A percentile compares a stretch with the other conserved stretches of the same genome.
Evolutionary conservation across 2,797 vertebrate species (phyloP).

Genomic region (Onychomys arenicola): DNA sequence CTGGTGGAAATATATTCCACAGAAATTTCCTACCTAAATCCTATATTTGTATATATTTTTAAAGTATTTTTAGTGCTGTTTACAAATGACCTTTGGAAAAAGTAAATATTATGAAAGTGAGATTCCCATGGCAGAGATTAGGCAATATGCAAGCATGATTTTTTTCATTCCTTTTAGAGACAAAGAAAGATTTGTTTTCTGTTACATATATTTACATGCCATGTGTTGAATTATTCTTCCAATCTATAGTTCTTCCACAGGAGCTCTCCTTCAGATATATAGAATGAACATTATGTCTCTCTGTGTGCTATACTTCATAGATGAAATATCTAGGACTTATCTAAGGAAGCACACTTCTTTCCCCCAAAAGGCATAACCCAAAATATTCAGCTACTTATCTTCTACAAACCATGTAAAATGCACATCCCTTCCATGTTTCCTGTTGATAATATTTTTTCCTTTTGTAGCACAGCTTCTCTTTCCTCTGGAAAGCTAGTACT

Average conservation of each 20-base stretch:
- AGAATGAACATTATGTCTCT: not conserved
- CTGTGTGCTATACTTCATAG: not conserved
- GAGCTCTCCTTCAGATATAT: not conserved
- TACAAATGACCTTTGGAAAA: constrained; percentile 71
- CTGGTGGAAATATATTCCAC: constrained; percentile 50
- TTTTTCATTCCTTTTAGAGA: not conserved
- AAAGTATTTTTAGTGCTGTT: constrained; percentile 56
- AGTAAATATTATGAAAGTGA: constrained; percentile 53
- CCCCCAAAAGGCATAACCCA: constrained; percentile 30
- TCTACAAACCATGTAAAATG: constrained; percentile 66
- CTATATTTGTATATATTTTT: constrained; percentile 12
- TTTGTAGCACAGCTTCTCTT: constrained; percentile 66
- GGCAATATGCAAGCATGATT: not conserved
- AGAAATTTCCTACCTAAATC: constrained; percentile 63
- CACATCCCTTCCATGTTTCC: constrained; percentile 71
- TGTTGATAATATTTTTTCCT: constrained; percentile 74
- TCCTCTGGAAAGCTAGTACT: constrained; percentile 68
- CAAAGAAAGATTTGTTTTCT: not conserved
- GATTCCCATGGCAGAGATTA: constrained; percentile 13
- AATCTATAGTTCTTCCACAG: not conserved
- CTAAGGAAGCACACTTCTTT: constrained; percentile 66
- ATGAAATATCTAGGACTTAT: constrained; percentile 63
- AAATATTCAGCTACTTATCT: constrained; percentile 74
- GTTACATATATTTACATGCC: not conserved
- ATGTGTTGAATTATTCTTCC: constrained; percentile 28